A percentile compares a stretch with the other conserved stretches of the same genome.
Evolutionary conservation across 2,888 invertebrate species (phyloP).

Genomic region (Hemicrepidius hirtus): DNA sequence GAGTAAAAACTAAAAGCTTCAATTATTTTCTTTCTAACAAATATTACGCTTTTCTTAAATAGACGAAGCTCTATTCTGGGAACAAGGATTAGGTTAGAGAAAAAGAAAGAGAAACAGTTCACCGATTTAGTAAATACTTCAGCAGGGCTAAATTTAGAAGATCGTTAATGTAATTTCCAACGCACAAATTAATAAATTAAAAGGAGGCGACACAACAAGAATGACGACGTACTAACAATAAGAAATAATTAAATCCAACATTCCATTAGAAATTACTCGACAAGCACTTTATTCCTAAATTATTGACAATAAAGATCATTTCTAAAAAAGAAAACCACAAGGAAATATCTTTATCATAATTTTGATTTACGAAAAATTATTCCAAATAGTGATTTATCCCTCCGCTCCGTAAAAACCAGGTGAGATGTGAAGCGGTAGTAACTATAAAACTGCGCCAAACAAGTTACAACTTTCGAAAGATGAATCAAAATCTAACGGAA

Average conservation of each 20-base stretch:
- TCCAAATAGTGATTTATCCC: no score
- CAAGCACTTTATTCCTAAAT: no score
- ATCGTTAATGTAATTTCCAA: slow-evolving; percentile 10
- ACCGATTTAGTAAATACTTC: slow-evolving; percentile 14
- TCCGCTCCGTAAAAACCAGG: no score
- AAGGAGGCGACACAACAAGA: background rate
- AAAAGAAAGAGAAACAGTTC: background rate
- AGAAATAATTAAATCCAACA: no score
- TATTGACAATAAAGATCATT: no score
- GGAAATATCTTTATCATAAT: no score
- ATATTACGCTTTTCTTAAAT: background rate
- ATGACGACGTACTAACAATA: no score
- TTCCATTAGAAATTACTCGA: no score
- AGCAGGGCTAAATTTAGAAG: slow-evolving; percentile 8
- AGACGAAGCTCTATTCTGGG: slow-evolving; percentile 10
- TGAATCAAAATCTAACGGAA: slow-evolving; percentile 6
- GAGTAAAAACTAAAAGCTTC: slow-evolving; percentile 5
- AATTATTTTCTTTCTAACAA: background rate
- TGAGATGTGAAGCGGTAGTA: no score
- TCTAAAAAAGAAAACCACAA: no score
- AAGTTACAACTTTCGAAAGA: slow-evolving; percentile 1
- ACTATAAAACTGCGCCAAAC: background rate
- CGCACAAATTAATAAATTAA: slow-evolving; percentile 16
- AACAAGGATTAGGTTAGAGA: background rate
- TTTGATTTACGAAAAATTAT: no score